Percentiles rank a stretch among this genome's conserved stretches.
These are phyloP conservation scores for Cossypha heuglini DNA, from an alignment of 2,797 vertebrate species.

Conservation along the genomic window DNA sequence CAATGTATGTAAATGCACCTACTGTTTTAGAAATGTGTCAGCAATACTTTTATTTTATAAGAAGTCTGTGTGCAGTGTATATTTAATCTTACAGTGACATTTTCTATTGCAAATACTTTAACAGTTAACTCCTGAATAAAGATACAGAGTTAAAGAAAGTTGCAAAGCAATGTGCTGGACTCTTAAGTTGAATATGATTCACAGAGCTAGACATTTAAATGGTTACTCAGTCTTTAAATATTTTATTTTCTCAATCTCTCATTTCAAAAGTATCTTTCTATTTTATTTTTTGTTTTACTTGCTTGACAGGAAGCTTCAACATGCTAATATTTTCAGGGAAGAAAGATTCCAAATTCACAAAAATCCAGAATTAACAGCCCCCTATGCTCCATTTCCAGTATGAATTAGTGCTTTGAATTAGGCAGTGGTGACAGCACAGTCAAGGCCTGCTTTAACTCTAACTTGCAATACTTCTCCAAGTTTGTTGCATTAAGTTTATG, in stretches of 20 bases:
- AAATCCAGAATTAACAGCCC: background rate
- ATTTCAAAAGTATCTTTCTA: background rate
- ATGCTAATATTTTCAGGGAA: background rate
- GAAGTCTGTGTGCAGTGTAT: background rate
- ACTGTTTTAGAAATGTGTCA: background rate
- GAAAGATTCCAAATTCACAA: background rate
- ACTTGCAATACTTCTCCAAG: background rate
- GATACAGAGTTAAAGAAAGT: background rate
- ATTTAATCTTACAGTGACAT: slow-evolving; percentile 3
- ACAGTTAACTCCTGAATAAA: background rate
- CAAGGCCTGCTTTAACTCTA: background rate
- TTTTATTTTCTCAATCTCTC: background rate
- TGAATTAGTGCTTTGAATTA: background rate
- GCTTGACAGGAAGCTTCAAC: background rate
- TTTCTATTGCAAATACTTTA: background rate
- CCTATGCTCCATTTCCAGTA: background rate
- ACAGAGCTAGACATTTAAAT: background rate
- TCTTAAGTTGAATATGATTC: background rate
- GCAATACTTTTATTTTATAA: background rate
- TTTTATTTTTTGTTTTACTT: background rate
- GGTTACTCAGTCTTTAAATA: background rate
- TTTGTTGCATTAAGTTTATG: background rate
- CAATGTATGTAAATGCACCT: background rate
- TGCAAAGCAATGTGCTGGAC: background rate
- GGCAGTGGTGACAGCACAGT: background rate